Conservation (phyloP, 2,888 invertebrate genomes). For the Drosophila tanythrix region DNA sequence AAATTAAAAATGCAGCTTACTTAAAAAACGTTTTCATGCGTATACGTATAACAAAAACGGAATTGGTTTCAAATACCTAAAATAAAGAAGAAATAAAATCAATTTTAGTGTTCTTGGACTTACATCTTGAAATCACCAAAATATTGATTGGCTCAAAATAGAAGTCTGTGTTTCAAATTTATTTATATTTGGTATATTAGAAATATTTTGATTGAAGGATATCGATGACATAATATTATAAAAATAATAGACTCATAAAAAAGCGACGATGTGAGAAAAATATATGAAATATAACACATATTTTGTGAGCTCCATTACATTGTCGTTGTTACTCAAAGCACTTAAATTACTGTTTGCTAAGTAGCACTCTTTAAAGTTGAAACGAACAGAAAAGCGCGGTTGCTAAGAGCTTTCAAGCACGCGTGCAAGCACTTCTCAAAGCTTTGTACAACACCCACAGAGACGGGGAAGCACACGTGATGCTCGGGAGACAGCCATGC, state of each 20-base stretch:
- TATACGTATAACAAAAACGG: not conserved
- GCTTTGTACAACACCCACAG: constrained; percentile 21
- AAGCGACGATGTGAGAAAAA: not conserved
- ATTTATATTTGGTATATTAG: not conserved
- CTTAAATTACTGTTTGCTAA: not conserved
- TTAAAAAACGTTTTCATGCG: not conserved
- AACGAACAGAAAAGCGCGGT: not conserved
- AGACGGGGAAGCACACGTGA: constrained; percentile 31
- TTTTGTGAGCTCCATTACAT: constrained; percentile 7
- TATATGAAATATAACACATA: not conserved
- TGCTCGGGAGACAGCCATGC: constrained; percentile 3
- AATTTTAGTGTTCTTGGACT: not conserved
- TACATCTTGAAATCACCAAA: not conserved
- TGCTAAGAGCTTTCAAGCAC: constrained; percentile 46
- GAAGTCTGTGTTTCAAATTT: not conserved
- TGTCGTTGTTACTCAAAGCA: not conserved
- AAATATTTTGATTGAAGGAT: not conserved
- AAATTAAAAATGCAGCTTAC: not conserved
- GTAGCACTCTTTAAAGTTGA: not conserved
- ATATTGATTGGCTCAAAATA: not conserved
- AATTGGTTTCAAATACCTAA: not conserved
- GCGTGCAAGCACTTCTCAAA: constrained; percentile 19
- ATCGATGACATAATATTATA: not conserved
- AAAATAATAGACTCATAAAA: not conserved
- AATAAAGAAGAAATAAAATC: not conserved